Percentiles rank a stretch among this genome's conserved stretches.
These are phyloP conservation scores for Zenarchopterus dispar DNA, from an alignment of 2,797 vertebrate species.

Conservation along the genomic window DNA sequence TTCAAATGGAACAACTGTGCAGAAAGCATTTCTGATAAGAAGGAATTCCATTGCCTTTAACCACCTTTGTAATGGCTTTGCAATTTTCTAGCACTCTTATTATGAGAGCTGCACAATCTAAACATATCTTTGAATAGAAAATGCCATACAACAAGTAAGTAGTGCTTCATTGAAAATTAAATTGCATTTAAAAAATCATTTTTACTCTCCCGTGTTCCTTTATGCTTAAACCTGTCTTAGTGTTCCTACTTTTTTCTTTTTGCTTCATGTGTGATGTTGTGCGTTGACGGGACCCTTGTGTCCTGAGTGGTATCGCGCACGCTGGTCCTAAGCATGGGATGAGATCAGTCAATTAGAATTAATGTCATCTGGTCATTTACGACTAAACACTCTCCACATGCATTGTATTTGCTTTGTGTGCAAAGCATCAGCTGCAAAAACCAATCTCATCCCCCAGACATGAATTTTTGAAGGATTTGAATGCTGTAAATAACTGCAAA, in stretches of 20 bases:
- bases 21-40: constrained; percentile 85
- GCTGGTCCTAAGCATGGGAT: constrained; percentile 72
- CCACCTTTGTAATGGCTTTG: constrained; percentile 82
- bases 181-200: constrained; percentile 83
- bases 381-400: constrained; percentile 69
- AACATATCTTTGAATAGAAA: constrained; percentile 82
- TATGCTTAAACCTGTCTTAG: constrained; percentile 56
- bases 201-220: constrained; percentile 68
- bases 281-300: constrained; percentile 72
- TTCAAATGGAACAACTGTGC: constrained; percentile 88
- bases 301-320: constrained; percentile 69
- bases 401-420: constrained; percentile 85
- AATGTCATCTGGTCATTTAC: constrained; percentile 83
- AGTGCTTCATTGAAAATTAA: constrained; percentile 86
- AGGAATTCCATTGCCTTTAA: constrained; percentile 83
- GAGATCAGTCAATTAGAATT: constrained; percentile 82
- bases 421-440: constrained; percentile 79
- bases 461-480: constrained; percentile 86
- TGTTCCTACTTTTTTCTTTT: constrained; percentile 54
- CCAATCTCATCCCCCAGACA: constrained; percentile 85
- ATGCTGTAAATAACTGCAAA: constrained; percentile 88
- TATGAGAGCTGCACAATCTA: constrained; percentile 80
- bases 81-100: constrained; percentile 79
- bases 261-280: constrained; percentile 68
- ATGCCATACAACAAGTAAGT: constrained; percentile 80